Conservation (phyloP, 1,140 invertebrate species). For the Galendromus occidentalis region DNA sequence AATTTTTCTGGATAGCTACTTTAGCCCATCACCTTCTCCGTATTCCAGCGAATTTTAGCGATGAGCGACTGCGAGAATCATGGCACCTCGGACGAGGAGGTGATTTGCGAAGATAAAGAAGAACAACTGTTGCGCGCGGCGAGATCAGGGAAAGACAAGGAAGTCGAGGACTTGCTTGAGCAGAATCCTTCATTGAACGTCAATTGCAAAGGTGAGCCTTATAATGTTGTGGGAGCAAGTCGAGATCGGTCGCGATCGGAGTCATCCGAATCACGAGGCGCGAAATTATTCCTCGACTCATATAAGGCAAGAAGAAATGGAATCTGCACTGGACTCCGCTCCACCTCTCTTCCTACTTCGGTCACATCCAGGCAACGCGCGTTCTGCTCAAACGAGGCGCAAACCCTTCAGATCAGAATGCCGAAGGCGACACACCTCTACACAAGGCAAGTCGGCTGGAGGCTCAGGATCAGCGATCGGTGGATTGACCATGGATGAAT, state of each 20-base stretch:
- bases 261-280: not conserved
- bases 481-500: not conserved
- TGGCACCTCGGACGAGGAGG: not conserved
- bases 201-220: slow-evolving; percentile 2
- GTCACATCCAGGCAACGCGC: not conserved
- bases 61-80: no score
- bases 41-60: no score
- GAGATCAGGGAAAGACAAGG: not conserved
- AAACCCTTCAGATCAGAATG: not conserved
- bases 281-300: no score
- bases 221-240: not conserved
- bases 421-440: not conserved
- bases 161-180: not conserved
- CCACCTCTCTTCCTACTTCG: not conserved
- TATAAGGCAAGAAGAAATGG: slow-evolving; percentile 1
- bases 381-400: not conserved
- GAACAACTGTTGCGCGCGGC: not conserved
- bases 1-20: no score
- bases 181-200: not conserved
- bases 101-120: not conserved
- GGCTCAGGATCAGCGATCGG: not conserved
- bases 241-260: not conserved
- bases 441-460: not conserved
- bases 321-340: not conserved
- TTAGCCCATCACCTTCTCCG: no score